Percentiles rank a stretch among this genome's conserved stretches.
These are phyloP conservation scores for Callionymus lyra DNA, from an alignment of 2,113 vertebrate genomes.

Conservation along the genomic window DNA sequence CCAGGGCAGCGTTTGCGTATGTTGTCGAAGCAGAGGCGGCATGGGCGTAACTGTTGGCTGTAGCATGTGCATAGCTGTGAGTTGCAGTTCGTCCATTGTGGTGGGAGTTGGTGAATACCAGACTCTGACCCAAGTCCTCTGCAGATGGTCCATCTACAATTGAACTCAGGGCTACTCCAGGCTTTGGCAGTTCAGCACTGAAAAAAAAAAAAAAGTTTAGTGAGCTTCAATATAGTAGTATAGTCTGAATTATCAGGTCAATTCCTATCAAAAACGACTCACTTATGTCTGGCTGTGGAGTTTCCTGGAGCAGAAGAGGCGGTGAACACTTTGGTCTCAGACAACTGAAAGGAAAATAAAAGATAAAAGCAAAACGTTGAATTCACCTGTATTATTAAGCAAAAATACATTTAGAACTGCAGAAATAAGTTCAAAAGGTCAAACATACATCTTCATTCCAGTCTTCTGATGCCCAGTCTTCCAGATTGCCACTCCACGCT, in stretches of 20 bases:
- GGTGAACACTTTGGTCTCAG: slow-evolving; percentile 95
- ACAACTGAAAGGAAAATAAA: slow-evolving; percentile 68
- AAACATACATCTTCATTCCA: slow-evolving; percentile 93
- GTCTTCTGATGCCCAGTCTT: slow-evolving; percentile 91
- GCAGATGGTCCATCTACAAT: slow-evolving; percentile 74
- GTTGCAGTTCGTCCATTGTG: slow-evolving; percentile 70
- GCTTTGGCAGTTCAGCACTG: slow-evolving; percentile 83
- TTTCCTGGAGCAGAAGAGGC: slow-evolving; percentile 78
- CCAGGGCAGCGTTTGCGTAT: slow-evolving; percentile 73
- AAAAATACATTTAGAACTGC: too few species aligned
- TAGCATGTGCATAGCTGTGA: slow-evolving; percentile 70
- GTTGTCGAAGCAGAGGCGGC: slow-evolving; percentile 73
- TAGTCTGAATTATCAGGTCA: rapidly evolving
- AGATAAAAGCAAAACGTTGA: background rate
- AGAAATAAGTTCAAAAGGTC: too few species aligned
- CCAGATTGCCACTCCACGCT: slow-evolving; percentile 80
- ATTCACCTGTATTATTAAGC: too few species aligned
- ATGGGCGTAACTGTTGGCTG: slow-evolving; percentile 76
- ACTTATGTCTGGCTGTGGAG: slow-evolving; percentile 78
- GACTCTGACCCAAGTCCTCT: slow-evolving; percentile 81
- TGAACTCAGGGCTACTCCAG: slow-evolving; percentile 56
- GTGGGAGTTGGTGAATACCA: slow-evolving; percentile 96
- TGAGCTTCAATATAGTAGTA: slow-evolving; percentile 2
- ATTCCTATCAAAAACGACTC: slow-evolving; percentile 19
- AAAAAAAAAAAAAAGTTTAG: slow-evolving; percentile 11